Evolutionary conservation across 2,113 vertebrate genomes (phyloP), one percentile per base, ranked within the genome.

Genomic region (Atherinomorus stipes): DNA sequence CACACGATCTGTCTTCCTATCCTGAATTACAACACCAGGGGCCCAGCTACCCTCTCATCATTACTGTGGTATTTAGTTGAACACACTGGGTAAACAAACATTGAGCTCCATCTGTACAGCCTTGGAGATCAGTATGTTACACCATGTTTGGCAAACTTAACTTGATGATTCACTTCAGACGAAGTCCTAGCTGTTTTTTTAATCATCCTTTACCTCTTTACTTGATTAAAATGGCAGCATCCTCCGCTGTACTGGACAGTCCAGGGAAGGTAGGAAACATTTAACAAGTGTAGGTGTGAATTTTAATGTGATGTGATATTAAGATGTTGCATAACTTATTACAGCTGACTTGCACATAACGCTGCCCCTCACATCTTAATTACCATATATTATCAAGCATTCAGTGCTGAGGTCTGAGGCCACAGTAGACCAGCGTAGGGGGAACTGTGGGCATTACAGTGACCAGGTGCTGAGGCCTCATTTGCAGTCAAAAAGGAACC

Each of bases 11-110:
- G 76, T 87, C 85, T 81, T 65, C 72, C 65, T 74, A 69, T 69
- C 56, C 85, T 89, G 80, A 89, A 85, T 90, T 80, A 85, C 80
- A 84, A 85, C 84, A 86, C 78, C 76, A 81, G 87, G 80, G 85
- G 74, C 83, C 56, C 71, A 25, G 66, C 86, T 71, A 83, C 51
- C 76, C 78, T 64, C 86, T 80, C 83, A 86, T 90, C 78, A 86
- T 83, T 80, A 84, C 76, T 70, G 83, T 66, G 74, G 83, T 83
- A 81, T 89, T 85, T 89, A 86, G 81, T 74, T 37, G 60, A 87
- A 80, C 82, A 81, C 66, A 73, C 45, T 76, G 76, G 62, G 71
- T 86, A 85, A 90, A 89, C 78, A 86, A 88, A 88, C 74, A 84
- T 65, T 57, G 70, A 21, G 76, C 86, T 86, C 84, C 89, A 86